Evolutionary conservation across 2,797 vertebrate genomes (phyloP), one percentile per base, ranked within the genome.

Genomic region (Argya squamiceps): DNA sequence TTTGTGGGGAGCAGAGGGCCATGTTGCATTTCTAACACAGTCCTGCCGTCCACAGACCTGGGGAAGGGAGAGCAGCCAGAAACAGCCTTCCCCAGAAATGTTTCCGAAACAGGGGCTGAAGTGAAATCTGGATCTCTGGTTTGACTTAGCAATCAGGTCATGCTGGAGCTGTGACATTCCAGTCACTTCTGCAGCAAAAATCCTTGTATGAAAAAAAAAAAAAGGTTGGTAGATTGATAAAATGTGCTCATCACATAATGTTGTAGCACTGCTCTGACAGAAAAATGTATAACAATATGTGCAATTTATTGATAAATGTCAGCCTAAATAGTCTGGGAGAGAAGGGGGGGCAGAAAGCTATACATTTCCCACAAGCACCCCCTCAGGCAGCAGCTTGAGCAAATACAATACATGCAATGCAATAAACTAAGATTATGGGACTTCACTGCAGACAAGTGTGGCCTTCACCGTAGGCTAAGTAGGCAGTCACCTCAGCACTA

Each of bases 281-380:
- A 94, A 96, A 96, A 96, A 96, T 95, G 80, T 96, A 95, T 95
- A 95, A 96, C 95, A 95, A 95, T 97, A 95, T 84, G 96, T 95
- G 95, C 95, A 96, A 96, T 96, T 96, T 97, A 95, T 95, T 96
- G 96, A 95, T 96, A 96, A 96, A 96, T 97, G 94, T 96, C 96
- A 96, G 94, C 94, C 95, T 95, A 95, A 97, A 96, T 92, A 96
- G 93, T 95, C 93, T 95, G 89, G 1, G 1, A 83, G 93, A 87
- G 85, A 76, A 82, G 70, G 88, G 89, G 76, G 93, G 59, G 83
- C 82, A 93, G 63, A 90, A 87, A 95, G 96, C 94, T 62, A 92
- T 96, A 97, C 96, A 95, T 97, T 97, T 96, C 95, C 96, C 95
- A 95, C 96, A 95, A 96, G 94, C 94, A 96, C 93, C 92, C 94